Conservation (phyloP, 2,888 invertebrate species). For the Cacoxenus indagator region DNA sequence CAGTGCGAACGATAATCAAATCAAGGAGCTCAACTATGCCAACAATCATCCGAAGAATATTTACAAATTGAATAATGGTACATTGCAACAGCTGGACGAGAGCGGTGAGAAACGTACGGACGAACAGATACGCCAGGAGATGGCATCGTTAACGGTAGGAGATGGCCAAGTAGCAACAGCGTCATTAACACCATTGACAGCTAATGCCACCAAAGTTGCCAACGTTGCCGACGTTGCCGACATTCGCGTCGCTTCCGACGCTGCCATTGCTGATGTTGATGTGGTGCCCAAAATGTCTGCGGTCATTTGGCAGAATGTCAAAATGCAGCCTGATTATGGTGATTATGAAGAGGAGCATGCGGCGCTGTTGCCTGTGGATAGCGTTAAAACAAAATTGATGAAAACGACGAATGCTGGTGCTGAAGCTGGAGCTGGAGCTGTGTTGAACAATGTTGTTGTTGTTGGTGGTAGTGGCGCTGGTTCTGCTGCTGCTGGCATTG, state of each 20-base stretch:
- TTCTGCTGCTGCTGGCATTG: too few species aligned
- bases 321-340: slow-evolving; percentile 25
- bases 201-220: neutral
- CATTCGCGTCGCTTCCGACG: neutral
- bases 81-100: slow-evolving; percentile 1
- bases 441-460: neutral
- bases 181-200: neutral
- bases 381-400: too few species aligned
- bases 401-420: neutral
- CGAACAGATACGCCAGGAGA: slow-evolving; percentile 45
- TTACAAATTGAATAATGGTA: slow-evolving; percentile 46
- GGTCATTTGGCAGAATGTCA: slow-evolving; percentile 42
- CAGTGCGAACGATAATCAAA: slow-evolving; percentile 59
- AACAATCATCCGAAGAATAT: slow-evolving; percentile 69
- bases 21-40: slow-evolving; percentile 62
- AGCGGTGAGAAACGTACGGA: slow-evolving; percentile 36
- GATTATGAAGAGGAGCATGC: too few species aligned
- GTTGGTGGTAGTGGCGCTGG: too few species aligned
- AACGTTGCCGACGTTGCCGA: slow-evolving; percentile 7
- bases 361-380: too few species aligned
- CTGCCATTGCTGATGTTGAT: slow-evolving; percentile 17
- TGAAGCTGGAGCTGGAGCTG: neutral
- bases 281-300: slow-evolving; percentile 36
- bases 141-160: slow-evolving; percentile 32
- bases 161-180: neutral